These are phyloP conservation scores for Elachura formosa DNA, from an alignment of 2,113 vertebrate genomes.

Conservation along the genomic window DNA sequence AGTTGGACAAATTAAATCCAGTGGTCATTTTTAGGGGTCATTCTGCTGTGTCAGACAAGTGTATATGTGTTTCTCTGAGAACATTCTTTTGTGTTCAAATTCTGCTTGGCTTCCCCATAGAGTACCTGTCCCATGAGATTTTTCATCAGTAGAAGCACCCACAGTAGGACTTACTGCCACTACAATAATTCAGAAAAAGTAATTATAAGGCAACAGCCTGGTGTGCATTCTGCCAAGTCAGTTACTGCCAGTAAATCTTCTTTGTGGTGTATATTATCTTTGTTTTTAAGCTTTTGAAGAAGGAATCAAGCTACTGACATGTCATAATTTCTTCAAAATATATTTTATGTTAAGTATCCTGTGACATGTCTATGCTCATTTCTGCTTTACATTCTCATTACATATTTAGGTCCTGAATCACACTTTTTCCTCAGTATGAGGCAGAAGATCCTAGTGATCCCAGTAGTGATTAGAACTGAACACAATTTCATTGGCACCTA, in stretches of 20 bases:
- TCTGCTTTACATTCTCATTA: background rate
- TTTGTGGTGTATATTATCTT: background rate
- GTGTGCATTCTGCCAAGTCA: background rate
- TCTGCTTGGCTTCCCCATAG: background rate
- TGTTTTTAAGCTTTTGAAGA: background rate
- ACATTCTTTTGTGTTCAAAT: background rate
- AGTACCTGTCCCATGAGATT: background rate
- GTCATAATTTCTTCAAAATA: background rate
- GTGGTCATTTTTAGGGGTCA: background rate
- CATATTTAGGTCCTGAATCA: background rate
- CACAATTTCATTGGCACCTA: background rate
- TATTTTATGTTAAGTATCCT: background rate
- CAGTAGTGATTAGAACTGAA: background rate
- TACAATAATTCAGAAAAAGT: background rate
- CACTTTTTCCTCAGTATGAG: background rate
- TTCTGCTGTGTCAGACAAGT: background rate
- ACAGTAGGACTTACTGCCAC: background rate
- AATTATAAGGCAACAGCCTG: background rate
- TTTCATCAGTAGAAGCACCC: background rate
- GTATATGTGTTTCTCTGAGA: background rate
- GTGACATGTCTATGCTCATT: background rate
- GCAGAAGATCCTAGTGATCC: background rate
- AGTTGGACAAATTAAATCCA: background rate
- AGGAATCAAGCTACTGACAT: background rate
- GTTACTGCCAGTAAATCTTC: background rate